Base-by-base conservation (phyloP, 2,113 vertebrate species). In the Tychaedon coryphoeus region DNA sequence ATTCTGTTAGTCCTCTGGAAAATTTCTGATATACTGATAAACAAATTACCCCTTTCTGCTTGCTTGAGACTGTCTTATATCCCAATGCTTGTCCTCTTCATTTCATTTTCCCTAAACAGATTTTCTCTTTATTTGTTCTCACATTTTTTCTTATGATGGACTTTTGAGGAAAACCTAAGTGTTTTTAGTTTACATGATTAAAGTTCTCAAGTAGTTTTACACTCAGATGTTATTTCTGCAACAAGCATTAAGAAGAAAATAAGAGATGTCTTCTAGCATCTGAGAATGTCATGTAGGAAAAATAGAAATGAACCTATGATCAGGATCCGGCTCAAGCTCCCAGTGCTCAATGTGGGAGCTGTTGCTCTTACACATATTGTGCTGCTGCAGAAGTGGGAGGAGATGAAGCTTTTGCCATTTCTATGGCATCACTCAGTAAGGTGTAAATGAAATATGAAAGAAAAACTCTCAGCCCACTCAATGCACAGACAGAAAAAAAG, bases 381-480 rank as follows among this genome's bases (percentile, higher is more conserved):
- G 88, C 92, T 82, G 62, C 91, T 97, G 96, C 79, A 96, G 85
- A 64, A 70, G 84, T 95, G 75, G 92, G 93, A 97, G 96, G 96
- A 97, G 96, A 93, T 81, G 95, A 94, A 96, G 91, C 81, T 82
- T 87, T 64, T 97, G 95, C 94, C 96, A 93, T 97, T 95, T 96
- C 96, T 73, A 71, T 90, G 73, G 95, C 90, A 97, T 97, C 97
- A 93, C 95, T 96, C 96, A 97, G 97, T 92, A 97, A 97, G 97
- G 97, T 98, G 96, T 97, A 97, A 98, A 97, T 98, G 97, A 97
- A 97, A 97, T 96, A 98, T 95, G 95, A 98, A 98, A 97, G 97
- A 98, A 97, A 97, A 97, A 86, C 95, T 96, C 72, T 93, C 94
- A 96, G n/a, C 95, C 97, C 88, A 96, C 97, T 96, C 97, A 94